Evolutionary conservation across 1,140 invertebrate genomes (phyloP).

Genomic region (Bombus ignitus): DNA sequence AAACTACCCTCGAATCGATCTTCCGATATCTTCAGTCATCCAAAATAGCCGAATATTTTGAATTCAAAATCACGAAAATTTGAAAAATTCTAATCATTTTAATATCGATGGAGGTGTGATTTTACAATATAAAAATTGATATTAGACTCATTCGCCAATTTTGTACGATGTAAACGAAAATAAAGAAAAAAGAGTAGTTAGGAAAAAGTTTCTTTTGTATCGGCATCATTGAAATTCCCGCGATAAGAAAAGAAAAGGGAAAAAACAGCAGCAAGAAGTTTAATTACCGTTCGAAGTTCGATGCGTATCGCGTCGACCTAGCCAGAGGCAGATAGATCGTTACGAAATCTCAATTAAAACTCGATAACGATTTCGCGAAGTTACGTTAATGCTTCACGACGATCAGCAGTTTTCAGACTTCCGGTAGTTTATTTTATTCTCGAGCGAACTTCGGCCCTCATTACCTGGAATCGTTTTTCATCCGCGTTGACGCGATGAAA

Average conservation of each 20-base stretch:
- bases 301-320: background rate
- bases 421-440: slow-evolving; percentile 50
- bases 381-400: slow-evolving; percentile 43
- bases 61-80: background rate
- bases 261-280: background rate
- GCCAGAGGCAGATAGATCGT: slow-evolving; percentile 18
- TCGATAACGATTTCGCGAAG: slow-evolving; percentile 50
- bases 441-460: slow-evolving; percentile 43
- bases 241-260: background rate
- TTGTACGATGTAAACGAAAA: background rate
- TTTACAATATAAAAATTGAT: background rate
- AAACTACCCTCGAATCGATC: background rate
- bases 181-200: background rate
- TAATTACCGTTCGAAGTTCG: slow-evolving; percentile 35
- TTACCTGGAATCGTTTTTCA: slow-evolving; percentile 53
- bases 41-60: background rate
- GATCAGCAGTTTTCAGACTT: slow-evolving; percentile 43
- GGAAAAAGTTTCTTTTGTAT: slow-evolving; percentile 4
- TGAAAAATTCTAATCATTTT: background rate
- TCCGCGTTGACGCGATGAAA: slow-evolving; percentile 46
- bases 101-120: background rate
- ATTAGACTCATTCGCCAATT: background rate
- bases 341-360: slow-evolving; percentile 55
- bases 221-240: slow-evolving; percentile 7
- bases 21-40: background rate